Base-by-base conservation (phyloP, 2,888 invertebrate genomes). In the Meliscaeva auricollis region DNA sequence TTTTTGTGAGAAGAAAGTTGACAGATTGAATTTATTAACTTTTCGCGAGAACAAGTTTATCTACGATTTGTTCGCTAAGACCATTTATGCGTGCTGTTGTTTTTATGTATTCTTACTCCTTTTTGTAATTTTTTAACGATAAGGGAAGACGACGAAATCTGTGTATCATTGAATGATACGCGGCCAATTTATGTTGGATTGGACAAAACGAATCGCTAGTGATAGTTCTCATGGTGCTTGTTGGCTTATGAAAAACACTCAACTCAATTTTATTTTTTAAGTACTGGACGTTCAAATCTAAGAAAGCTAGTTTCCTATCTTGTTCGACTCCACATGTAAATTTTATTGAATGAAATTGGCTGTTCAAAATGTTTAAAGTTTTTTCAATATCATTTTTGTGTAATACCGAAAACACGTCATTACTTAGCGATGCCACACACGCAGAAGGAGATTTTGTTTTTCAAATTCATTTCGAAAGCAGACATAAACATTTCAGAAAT, bases 401-500 rank as follows among this genome's bases (percentile, higher is more conserved):
- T 17, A 46, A n/a, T 7, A 46, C 15, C 17, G 15, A 46, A 46
- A 46, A 46, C 11, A 17, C 15, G 17, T 46, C 46, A 8, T 11
- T 15, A 46, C 46, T 11, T 46, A 46, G 17, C 46, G 15, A 46
- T 9, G 17, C 38, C 38, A 38, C 38, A 38, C 38, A 3, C 38
- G 38, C 38, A 8, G 38, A 38, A 38, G 38, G 38, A 46, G 46
- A 17, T 46, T 46, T 17, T 46, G 4, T 17, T 46, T 46, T 17
- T 17, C 5, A 46, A 46, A 17, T 46, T 46, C 17, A 46, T 46
- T 46, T 46, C 46, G 17, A 46, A 46, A 46, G 17, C 17, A 15
- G 46, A 46, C 46, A 46, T 15, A 46, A 46, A 46, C 7, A 46
- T 15, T 46, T 46, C 46, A 46, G 46, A 46, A 17, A 46, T 46